Base-by-base conservation (phyloP, 2,797 vertebrate species). In the Triplophysa bombifrons region DNA sequence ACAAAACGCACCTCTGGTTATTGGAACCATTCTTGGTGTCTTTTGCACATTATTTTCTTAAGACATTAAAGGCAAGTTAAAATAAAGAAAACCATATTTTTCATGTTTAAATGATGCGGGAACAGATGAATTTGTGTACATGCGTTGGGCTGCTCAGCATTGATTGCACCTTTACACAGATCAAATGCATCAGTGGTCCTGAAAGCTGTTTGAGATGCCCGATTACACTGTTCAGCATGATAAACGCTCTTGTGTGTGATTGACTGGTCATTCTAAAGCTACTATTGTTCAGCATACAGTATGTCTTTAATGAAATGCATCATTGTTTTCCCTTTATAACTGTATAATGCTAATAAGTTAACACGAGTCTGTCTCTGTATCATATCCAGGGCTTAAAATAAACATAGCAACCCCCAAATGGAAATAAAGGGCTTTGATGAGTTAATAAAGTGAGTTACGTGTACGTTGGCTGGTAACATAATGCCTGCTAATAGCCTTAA, bases 101-200 rank as follows among this genome's bases (percentile, higher is more conserved):
- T 60, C 72, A 78, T 41, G 55, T 55, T 64, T 4, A 38, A 82
- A 61, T 51, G 70, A 78, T 63, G 75, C n/a, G n/a, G 44, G 53
- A 64, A 78, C 82, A 83, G 60, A 83, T 88, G 46, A 80, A 69
- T 80, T 80, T 16, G 79, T 84, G 80, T 83, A 63, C 61, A 53
- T 34, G 53, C 55, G 6, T 60, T 65, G 82, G 65, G 55, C 86
- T 78, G 81, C 84, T 90, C 55, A 60, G 86, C 87, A 88, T 84
- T 87, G 87, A 88, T 88, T 86, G 82, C 84, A 86, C 76, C 74
- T 88, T 89, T 88, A 84, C 85, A 88, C 89, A 87, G 90, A 90
- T 89, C 80, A 88, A 87, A 87, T 76, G 82, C 82, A 82, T 86
- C 86, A 85, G 81, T 84, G 78, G 85, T 74, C 86, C 84, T 88